Percentiles rank a stretch among this genome's conserved stretches.
These are phyloP conservation scores for Pristionchus fissidentatus DNA, from an alignment of 2,888 invertebrate genomes.

Conservation along the genomic window DNA sequence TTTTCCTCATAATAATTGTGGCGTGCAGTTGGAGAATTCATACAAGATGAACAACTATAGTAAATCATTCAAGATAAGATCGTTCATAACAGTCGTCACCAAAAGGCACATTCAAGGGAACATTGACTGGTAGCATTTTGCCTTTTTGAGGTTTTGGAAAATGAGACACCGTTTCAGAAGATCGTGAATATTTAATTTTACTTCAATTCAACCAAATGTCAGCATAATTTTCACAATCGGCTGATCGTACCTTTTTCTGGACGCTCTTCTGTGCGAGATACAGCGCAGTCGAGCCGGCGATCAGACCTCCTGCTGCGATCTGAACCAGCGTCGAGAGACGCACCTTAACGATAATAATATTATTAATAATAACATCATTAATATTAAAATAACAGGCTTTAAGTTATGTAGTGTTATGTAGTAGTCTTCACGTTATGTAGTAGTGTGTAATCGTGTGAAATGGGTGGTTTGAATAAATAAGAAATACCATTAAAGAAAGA, in stretches of 20 bases:
- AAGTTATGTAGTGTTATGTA: too few species aligned
- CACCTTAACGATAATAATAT: constrained; percentile 52
- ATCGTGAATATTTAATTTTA: too few species aligned
- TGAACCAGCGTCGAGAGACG: constrained; percentile 66
- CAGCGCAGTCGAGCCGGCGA: constrained; percentile 67
- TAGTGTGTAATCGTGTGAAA: too few species aligned
- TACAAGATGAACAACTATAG: background rate
- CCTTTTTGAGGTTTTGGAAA: too few species aligned
- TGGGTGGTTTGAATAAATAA: too few species aligned
- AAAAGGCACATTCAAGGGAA: background rate
- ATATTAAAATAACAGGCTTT: background rate
- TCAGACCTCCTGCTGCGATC: constrained; percentile 69
- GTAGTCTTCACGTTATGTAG: too few species aligned
- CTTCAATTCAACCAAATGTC: too few species aligned
- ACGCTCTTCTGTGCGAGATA: constrained; percentile 69
- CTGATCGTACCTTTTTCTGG: constrained; percentile 61
- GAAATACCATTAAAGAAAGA: too few species aligned
- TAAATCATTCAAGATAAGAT: background rate
- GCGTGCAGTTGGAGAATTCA: background rate
- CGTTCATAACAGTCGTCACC: background rate
- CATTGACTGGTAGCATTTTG: too few species aligned
- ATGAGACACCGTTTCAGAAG: background rate
- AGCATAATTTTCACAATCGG: background rate
- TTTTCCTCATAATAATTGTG: background rate
- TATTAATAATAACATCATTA: background rate